phyloP scores from a whole-genome alignment of 2,888 invertebrate species.

The Cacoxenus indagator region DNA sequence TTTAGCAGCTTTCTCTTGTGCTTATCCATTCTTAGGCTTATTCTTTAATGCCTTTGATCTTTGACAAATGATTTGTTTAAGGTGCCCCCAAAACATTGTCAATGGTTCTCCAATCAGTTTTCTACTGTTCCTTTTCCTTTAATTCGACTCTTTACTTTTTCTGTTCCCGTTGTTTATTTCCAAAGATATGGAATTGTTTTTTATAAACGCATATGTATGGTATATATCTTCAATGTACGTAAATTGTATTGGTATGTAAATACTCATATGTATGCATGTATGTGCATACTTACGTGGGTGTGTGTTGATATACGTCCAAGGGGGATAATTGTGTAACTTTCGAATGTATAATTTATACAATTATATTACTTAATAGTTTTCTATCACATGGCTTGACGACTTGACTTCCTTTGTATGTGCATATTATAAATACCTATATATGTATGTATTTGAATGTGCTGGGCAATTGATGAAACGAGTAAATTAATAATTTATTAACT shows the following conservation, averaged over 20 bases:
- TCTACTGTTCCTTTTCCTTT: not conserved
- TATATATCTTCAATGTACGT: not conserved
- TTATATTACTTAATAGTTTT: slow-evolving; percentile 42
- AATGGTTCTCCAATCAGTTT: not conserved
- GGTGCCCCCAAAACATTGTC: not conserved
- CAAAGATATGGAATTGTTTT: not conserved
- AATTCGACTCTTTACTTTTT: too few species aligned
- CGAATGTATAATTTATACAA: slow-evolving; percentile 56
- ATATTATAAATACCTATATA: too few species aligned
- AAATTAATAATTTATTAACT: too few species aligned
- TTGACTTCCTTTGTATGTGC: too few species aligned
- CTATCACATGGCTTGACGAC: not conserved
- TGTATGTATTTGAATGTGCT: too few species aligned
- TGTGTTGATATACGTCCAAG: not conserved
- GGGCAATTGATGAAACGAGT: too few species aligned
- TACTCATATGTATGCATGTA: not conserved
- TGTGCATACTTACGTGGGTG: not conserved
- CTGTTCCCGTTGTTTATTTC: too few species aligned
- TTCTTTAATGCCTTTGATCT: slow-evolving; percentile 19
- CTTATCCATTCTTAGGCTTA: slow-evolving; percentile 26
- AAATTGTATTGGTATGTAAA: not conserved
- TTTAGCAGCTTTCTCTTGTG: slow-evolving; percentile 26
- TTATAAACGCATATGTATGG: not conserved
- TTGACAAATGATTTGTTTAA: not conserved
- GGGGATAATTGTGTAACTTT: slow-evolving; percentile 17